A percentile compares a stretch with the other conserved stretches of the same genome.
Conservation (phyloP, 2,113 vertebrate species). For the Odocoileus virginianus region DNA sequence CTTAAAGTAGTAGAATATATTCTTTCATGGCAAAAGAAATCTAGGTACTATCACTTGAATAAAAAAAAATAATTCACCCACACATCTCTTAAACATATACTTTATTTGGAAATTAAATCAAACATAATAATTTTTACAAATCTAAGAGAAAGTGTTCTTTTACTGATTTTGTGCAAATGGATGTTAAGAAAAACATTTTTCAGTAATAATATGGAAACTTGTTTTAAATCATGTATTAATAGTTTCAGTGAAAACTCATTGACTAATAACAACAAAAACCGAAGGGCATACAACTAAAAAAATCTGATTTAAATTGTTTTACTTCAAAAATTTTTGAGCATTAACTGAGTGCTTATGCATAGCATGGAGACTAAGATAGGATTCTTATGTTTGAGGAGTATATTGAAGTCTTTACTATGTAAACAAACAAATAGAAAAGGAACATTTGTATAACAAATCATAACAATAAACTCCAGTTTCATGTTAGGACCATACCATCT, state of each 20-base stretch:
- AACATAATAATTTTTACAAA: not conserved
- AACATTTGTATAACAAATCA: not conserved
- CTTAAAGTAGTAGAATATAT: conserved; percentile 35
- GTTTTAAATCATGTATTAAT: not conserved
- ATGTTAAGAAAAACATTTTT: conserved; percentile 43
- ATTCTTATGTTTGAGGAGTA: not conserved
- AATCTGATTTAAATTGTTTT: not conserved
- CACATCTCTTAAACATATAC: not conserved
- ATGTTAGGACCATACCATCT: not conserved
- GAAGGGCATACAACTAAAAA: not conserved
- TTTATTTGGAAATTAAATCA: conserved; percentile 38
- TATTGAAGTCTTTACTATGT: not conserved
- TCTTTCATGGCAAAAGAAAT: conserved; percentile 54
- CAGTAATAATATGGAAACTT: conserved; percentile 1
- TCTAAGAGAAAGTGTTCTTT: conserved; percentile 10
- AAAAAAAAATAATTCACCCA: not conserved
- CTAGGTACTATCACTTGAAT: not conserved
- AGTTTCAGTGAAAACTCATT: conserved; percentile 13
- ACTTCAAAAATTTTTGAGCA: not conserved
- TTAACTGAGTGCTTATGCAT: not conserved
- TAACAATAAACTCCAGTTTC: not conserved
- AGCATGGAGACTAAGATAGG: not conserved
- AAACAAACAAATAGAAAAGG: not conserved
- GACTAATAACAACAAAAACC: not conserved
- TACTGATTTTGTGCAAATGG: conserved; percentile 17